A percentile compares a stretch with the other conserved stretches of the same genome.
Conservation (phyloP, 1,140 invertebrate genomes). For the Drosophila repleta region DNA sequence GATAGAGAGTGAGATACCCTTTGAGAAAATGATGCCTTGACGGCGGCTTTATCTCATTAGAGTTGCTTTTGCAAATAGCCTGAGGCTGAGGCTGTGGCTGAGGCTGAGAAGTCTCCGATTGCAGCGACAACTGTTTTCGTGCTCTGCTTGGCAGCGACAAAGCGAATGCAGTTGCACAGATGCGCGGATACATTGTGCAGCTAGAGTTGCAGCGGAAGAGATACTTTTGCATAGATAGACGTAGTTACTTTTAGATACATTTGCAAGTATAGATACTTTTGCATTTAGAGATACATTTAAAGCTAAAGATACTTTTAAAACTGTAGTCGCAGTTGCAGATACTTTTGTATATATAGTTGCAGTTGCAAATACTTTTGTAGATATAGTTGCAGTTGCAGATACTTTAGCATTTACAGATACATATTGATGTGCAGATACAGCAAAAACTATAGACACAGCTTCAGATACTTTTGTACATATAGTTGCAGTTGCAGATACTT, state of each 20-base stretch:
- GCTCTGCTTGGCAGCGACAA: slow-evolving; percentile 78
- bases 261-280: too few species aligned
- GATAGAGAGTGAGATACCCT: slow-evolving; percentile 36
- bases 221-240: too few species aligned
- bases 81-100: slow-evolving; percentile 34
- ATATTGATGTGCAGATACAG: too few species aligned
- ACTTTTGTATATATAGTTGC: too few species aligned
- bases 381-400: slow-evolving; percentile 48
- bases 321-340: slow-evolving; percentile 46
- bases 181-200: slow-evolving; percentile 7
- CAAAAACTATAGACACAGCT: too few species aligned
- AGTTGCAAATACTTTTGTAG: not conserved
- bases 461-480: too few species aligned
- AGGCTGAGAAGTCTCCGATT: slow-evolving; percentile 67
- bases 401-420: too few species aligned
- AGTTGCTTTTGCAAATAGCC: slow-evolving; percentile 23
- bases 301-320: too few species aligned
- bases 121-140: slow-evolving; percentile 65
- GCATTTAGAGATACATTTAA: too few species aligned
- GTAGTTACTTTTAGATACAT: too few species aligned
- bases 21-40: slow-evolving; percentile 40
- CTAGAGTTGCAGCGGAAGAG: slow-evolving; percentile 34
- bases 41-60: slow-evolving; percentile 79
- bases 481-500: too few species aligned
- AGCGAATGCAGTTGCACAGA: slow-evolving; percentile 47